Conservation (phyloP, 2,797 vertebrate species). For the Sebastes hopkinsi region DNA sequence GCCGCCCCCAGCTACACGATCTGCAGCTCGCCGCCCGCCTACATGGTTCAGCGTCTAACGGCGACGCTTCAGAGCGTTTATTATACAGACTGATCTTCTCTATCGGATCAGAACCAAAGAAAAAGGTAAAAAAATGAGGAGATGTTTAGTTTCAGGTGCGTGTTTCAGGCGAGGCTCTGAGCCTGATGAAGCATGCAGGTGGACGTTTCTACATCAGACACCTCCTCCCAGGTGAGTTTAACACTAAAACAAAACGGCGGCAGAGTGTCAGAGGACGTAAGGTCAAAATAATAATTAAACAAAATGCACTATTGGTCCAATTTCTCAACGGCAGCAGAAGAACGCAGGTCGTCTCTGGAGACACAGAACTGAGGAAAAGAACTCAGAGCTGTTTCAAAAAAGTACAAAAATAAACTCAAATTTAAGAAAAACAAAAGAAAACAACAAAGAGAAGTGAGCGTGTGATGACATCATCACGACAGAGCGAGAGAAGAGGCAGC, state of each 20-base stretch:
- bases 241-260: background rate
- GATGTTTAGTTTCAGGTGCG: constrained; percentile 2
- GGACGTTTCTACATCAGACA: constrained; percentile 23
- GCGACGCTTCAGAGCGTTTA: constrained; percentile 85
- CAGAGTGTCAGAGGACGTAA: background rate
- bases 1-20: too few species aligned
- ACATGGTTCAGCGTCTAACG: constrained; percentile 59
- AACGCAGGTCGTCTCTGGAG: constrained; percentile 25
- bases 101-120: constrained; percentile 72
- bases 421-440: background rate
- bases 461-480: background rate
- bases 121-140: constrained; percentile 2
- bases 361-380: constrained; percentile 39
- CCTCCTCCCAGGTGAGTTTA: constrained; percentile 19
- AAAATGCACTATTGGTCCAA: constrained; percentile 65
- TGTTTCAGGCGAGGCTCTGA: constrained; percentile 14
- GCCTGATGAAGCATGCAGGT: constrained; percentile 63
- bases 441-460: background rate
- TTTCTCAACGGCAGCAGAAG: constrained; percentile 46
- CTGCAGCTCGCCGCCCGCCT: too few species aligned
- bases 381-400: background rate
- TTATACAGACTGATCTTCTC: constrained; percentile 88
- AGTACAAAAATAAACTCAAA: constrained; percentile 23
- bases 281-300: background rate
- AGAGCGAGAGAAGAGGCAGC: background rate